Conservation (phyloP, 2,797 vertebrate species). For the Oophaga sylvatica region DNA sequence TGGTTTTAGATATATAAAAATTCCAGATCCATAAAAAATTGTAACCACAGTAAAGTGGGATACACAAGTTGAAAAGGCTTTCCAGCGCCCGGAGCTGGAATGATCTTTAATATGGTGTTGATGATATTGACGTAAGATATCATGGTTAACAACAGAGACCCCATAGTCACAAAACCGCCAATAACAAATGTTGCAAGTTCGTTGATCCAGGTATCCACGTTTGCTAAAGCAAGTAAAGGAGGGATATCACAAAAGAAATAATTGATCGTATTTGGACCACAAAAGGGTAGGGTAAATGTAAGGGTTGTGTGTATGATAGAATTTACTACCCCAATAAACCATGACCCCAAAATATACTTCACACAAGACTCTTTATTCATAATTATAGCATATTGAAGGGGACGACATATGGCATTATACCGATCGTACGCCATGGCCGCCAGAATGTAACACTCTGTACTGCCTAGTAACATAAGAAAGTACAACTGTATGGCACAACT, state of each 20-base stretch:
- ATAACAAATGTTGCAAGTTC: slow-evolving; percentile 38
- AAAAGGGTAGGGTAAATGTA: slow-evolving; percentile 40
- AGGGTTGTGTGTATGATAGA: slow-evolving; percentile 39
- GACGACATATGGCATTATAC: slow-evolving; percentile 66
- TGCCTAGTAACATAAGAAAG: slow-evolving; percentile 42
- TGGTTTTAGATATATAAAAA: slow-evolving; percentile 52
- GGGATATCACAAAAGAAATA: slow-evolving; percentile 57
- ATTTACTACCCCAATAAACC: slow-evolving; percentile 58
- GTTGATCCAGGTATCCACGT: slow-evolving; percentile 32
- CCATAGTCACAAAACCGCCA: slow-evolving; percentile 40
- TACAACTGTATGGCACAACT: slow-evolving; percentile 39
- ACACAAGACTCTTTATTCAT: slow-evolving; percentile 61
- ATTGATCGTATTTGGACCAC: slow-evolving; percentile 30
- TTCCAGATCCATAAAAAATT: slow-evolving; percentile 52
- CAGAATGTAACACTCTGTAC: slow-evolving; percentile 48
- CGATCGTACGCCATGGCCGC: slow-evolving; percentile 64
- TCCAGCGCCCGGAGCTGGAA: slow-evolving; percentile 21
- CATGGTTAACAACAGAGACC: slow-evolving; percentile 33
- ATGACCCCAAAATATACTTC: slow-evolving; percentile 51
- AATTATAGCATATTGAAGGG: slow-evolving; percentile 60
- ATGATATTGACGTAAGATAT: slow-evolving; percentile 33
- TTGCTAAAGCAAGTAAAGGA: slow-evolving; percentile 36
- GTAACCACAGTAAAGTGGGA: slow-evolving; percentile 43
- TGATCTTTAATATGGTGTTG: slow-evolving; percentile 29
- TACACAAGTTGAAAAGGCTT: slow-evolving; percentile 47